phyloP scores from a whole-genome alignment of 1,140 invertebrate genomes.

The Triops longicaudatus region DNA sequence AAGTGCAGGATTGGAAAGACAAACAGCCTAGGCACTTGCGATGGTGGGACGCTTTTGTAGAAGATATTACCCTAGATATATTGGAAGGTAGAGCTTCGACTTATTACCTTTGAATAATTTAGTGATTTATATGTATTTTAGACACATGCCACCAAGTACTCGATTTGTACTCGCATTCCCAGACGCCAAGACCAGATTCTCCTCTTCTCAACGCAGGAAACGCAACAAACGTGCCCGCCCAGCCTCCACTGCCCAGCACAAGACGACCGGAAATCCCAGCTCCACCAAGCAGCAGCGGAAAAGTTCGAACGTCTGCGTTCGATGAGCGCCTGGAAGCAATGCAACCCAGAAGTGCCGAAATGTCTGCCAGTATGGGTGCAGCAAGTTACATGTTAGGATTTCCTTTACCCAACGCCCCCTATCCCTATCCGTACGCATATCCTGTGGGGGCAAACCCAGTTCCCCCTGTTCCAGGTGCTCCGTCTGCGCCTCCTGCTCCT shows the following conservation, averaged over 20 bases:
- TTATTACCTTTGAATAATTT: not conserved
- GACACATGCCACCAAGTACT: slow-evolving; percentile 96
- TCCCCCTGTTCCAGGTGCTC: not conserved
- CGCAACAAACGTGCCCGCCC: not conserved
- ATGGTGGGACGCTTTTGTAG: slow-evolving; percentile 98
- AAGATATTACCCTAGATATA: slow-evolving; percentile 89
- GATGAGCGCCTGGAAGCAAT: slow-evolving; percentile 25
- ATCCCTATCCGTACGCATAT: not conserved
- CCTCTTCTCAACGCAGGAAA: slow-evolving; percentile 39
- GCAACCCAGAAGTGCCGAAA: slow-evolving; percentile 16
- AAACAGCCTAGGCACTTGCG: slow-evolving; percentile 67
- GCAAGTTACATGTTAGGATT: not conserved
- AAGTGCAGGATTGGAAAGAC: slow-evolving; percentile 85
- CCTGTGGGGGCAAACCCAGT: not conserved
- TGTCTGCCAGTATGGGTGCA: not conserved
- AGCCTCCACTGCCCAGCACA: not conserved
- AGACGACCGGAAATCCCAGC: slow-evolving; percentile 13
- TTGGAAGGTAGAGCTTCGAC: slow-evolving; percentile 59
- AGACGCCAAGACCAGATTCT: slow-evolving; percentile 51
- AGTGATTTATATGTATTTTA: slow-evolving; percentile 37
- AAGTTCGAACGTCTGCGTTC: not conserved
- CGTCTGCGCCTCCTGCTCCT: not conserved
- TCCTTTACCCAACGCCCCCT: not conserved
- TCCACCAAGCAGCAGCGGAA: not conserved
- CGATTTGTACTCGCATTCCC: slow-evolving; percentile 69